Evolutionary conservation across 2,888 invertebrate species (phyloP).

Genomic region (Agrotis segetum): DNA sequence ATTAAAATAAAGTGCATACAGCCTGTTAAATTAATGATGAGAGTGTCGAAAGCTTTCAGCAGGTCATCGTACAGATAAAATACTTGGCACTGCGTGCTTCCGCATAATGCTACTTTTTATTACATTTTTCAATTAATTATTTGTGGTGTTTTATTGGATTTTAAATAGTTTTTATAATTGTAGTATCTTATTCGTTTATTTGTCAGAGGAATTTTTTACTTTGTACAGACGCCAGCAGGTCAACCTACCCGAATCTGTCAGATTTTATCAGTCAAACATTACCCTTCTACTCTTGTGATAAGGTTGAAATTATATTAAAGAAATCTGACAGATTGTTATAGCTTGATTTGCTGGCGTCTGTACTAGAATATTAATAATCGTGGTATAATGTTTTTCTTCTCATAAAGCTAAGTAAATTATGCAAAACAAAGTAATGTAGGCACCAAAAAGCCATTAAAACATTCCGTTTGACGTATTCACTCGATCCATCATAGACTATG

Average conservation of each 20-base stretch:
- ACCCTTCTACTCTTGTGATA: too few relatives aligned
- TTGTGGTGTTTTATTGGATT: not conserved
- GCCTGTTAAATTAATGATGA: not conserved
- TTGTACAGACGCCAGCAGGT: too few relatives aligned
- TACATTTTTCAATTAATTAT: not conserved
- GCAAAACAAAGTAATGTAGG: not conserved
- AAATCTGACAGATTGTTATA: too few relatives aligned
- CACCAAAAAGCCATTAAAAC: not conserved
- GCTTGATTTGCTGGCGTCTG: too few relatives aligned
- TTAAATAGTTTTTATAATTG: not conserved
- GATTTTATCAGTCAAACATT: too few relatives aligned
- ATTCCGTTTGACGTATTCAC: too few relatives aligned
- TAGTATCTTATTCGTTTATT: too few relatives aligned
- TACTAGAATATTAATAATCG: too few relatives aligned
- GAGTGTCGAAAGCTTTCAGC: not conserved
- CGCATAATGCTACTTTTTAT: constrained; percentile 16
- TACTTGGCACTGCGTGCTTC: not conserved
- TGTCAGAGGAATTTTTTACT: too few relatives aligned
- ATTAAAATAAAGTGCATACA: not conserved
- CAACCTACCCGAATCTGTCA: too few relatives aligned
- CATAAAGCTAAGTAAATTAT: not conserved
- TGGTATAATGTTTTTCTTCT: not conserved
- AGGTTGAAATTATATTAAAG: too few relatives aligned
- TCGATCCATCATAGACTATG: too few relatives aligned
- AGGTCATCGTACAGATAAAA: constrained; percentile 3